These are phyloP conservation scores for Pseudochromis fuscus DNA, from an alignment of 2,797 vertebrate genomes.

Conservation along the genomic window DNA sequence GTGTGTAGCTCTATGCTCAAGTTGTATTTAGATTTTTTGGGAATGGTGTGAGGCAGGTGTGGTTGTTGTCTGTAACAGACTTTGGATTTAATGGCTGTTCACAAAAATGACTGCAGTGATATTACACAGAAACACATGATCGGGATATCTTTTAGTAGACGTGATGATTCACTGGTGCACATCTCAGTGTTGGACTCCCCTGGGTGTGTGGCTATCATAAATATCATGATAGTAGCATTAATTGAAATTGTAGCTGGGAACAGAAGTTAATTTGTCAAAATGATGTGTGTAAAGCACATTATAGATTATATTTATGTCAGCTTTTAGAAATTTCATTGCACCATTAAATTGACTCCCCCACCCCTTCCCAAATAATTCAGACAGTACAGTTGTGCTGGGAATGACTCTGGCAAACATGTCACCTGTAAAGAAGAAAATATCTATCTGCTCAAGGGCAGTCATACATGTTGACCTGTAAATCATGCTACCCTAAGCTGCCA, in stretches of 20 bases:
- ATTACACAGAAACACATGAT: not conserved
- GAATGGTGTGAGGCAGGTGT: not conserved
- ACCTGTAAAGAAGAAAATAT: conserved; percentile 42
- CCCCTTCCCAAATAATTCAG: conserved; percentile 16
- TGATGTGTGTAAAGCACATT: conserved; percentile 19
- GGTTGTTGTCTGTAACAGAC: not conserved
- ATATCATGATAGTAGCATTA: conserved; percentile 34
- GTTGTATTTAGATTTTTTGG: not conserved
- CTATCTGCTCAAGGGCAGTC: conserved; percentile 63
- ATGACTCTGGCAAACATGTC: conserved; percentile 35
- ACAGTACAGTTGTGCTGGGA: conserved; percentile 19
- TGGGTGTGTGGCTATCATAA: conserved; percentile 32
- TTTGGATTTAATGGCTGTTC: not conserved
- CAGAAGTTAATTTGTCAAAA: conserved; percentile 41
- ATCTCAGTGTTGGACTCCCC: conserved; percentile 4
- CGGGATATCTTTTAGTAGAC: not conserved
- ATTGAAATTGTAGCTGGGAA: conserved; percentile 27
- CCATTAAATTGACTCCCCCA: not conserved
- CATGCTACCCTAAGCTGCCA: conserved; percentile 71
- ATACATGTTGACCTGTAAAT: conserved; percentile 76
- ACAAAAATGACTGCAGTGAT: not conserved
- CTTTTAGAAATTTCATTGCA: conserved; percentile 34
- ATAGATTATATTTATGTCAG: conserved; percentile 41
- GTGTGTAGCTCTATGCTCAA: not conserved
- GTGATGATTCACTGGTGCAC: conserved; percentile 19